These are phyloP conservation scores for Tachysurus vachellii DNA, from an alignment of 2,113 vertebrate genomes.

Conservation along the genomic window DNA sequence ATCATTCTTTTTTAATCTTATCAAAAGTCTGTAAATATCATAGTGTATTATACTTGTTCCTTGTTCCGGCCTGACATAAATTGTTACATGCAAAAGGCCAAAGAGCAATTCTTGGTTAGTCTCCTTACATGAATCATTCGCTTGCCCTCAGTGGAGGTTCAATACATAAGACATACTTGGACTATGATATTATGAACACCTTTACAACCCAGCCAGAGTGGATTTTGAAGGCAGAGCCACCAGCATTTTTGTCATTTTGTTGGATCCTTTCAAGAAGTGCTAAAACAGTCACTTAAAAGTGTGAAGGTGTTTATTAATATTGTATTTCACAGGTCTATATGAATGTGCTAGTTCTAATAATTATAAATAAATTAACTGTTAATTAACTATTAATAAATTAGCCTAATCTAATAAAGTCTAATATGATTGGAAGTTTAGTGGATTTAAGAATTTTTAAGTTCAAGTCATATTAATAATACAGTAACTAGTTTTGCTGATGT, in stretches of 20 bases:
- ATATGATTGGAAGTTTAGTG: not conserved
- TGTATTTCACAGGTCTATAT: not conserved
- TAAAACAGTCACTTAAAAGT: not conserved
- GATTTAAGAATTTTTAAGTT: not conserved
- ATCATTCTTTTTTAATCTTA: not conserved
- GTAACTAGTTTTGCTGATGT: not conserved
- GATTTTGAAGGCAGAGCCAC: not conserved
- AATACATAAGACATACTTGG: not conserved
- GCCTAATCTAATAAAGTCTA: not conserved
- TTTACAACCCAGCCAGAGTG: not conserved
- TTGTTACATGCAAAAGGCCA: not conserved
- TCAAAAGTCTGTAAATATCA: not conserved
- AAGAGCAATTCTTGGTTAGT: not conserved
- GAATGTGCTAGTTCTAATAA: not conserved
- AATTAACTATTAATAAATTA: not conserved
- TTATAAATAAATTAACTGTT: too few species aligned
- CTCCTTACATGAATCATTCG: not conserved
- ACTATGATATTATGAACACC: not conserved
- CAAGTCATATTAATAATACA: not conserved
- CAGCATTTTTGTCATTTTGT: not conserved
- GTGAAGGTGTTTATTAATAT: not conserved
- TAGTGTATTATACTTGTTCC: not conserved
- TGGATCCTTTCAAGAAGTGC: not conserved
- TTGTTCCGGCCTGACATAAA: not conserved
- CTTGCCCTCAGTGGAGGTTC: not conserved